Conservation (phyloP, 2,113 vertebrate genomes). For the Lophius piscatorius region DNA sequence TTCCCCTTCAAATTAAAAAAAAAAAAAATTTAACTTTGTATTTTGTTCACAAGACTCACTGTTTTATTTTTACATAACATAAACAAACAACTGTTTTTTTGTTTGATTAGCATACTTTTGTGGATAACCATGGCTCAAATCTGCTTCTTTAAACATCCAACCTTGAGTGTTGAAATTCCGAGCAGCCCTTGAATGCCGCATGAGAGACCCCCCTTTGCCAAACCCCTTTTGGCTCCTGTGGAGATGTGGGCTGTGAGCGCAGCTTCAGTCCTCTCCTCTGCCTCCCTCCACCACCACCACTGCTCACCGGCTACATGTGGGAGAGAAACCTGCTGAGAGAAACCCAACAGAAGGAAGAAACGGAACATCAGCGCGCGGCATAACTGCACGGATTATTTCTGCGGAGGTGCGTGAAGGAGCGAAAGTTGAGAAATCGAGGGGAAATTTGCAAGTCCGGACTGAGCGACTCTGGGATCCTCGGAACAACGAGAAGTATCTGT, state of each 20-base stretch:
- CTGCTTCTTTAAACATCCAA: no score
- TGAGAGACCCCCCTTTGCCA: constrained; percentile 20
- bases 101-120: no score
- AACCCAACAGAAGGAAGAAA: not conserved
- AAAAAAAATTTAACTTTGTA: no score
- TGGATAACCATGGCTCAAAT: no score
- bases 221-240: constrained; percentile 37
- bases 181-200: constrained; percentile 41
- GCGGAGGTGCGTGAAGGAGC: not conserved
- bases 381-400: not conserved
- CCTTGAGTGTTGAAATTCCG: not conserved
- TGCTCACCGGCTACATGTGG: constrained; percentile 57
- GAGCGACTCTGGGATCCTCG: constrained; percentile 30
- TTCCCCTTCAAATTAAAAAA: no score
- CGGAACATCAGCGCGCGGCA: not conserved
- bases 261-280: not conserved
- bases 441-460: constrained; percentile 26
- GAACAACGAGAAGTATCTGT: constrained; percentile 17
- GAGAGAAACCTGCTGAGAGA: constrained; percentile 15
- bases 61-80: no score
- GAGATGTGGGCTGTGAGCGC: constrained; percentile 4
- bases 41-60: no score
- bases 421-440: constrained; percentile 24
- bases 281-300: not conserved
- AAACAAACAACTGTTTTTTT: no score